Conservation (phyloP, 2,113 vertebrate species). For the Eira barbara region DNA sequence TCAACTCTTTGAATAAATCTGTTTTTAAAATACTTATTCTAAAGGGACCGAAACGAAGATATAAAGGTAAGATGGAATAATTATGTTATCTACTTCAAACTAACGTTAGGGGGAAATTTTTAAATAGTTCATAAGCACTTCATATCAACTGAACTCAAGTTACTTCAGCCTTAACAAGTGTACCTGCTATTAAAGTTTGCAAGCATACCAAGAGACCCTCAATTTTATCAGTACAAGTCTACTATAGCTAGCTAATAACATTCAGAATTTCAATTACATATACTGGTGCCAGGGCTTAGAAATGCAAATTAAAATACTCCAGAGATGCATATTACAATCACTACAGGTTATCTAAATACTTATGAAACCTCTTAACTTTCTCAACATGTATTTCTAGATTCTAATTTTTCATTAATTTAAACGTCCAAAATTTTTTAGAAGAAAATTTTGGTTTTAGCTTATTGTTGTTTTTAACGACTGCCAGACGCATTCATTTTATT, state of each 20-base stretch:
- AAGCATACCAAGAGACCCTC: slow-evolving; percentile 18
- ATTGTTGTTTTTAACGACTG: neutral
- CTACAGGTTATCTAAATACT: neutral
- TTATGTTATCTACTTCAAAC: slow-evolving; percentile 13
- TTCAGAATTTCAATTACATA: slow-evolving; percentile 54
- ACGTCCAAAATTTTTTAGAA: neutral
- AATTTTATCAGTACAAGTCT: slow-evolving; percentile 40
- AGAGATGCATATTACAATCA: neutral
- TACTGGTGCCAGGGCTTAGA: neutral
- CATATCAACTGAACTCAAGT: slow-evolving; percentile 12
- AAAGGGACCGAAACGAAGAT: neutral
- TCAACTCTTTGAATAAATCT: neutral
- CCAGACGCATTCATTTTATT: neutral
- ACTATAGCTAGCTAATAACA: neutral
- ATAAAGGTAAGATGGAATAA: neutral
- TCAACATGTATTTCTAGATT: neutral
- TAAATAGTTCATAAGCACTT: slow-evolving; percentile 9
- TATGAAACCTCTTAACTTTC: neutral
- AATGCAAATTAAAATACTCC: slow-evolving; percentile 28
- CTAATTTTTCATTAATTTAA: neutral
- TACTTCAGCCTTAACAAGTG: neutral
- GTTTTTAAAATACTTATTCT: neutral
- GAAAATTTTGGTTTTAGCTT: neutral
- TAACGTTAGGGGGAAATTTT: neutral
- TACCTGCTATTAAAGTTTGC: neutral